Conservation (phyloP, 2,113 vertebrate species). For the Diphyllodes magnificus region DNA sequence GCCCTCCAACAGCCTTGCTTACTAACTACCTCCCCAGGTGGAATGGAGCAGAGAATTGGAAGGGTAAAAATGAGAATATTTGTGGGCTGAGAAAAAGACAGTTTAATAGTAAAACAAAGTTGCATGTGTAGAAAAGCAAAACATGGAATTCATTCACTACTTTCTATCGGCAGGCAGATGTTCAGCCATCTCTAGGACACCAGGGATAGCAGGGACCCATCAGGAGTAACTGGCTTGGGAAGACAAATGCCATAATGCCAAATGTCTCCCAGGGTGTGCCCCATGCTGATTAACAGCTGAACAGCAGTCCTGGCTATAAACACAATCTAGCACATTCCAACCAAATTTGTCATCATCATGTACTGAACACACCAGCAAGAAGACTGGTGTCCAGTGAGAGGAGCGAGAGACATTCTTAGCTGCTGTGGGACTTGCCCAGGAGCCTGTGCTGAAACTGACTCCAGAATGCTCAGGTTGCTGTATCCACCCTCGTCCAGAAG, state of each 20-base stretch:
- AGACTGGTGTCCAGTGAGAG: background rate
- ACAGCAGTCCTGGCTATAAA: background rate
- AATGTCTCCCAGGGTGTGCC: background rate
- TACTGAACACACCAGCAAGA: background rate
- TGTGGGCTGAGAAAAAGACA: background rate
- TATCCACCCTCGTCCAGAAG: background rate
- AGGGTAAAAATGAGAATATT: background rate
- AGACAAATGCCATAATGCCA: background rate
- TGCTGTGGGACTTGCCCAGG: background rate
- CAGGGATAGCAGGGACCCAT: background rate
- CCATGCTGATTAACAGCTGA: background rate
- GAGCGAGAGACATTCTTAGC: background rate
- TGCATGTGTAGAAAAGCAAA: background rate
- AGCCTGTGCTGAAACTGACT: background rate
- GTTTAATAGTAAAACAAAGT: background rate
- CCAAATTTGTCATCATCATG: background rate
- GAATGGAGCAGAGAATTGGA: background rate
- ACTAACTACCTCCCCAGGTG: accelerated
- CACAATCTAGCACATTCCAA: background rate
- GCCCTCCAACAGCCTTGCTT: accelerated
- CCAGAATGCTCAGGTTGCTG: background rate
- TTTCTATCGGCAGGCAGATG: background rate
- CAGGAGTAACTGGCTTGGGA: accelerated
- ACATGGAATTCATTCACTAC: background rate
- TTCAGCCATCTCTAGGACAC: background rate